Base-by-base conservation (phyloP, 2,797 vertebrate species). In the Sus cebifrons region DNA sequence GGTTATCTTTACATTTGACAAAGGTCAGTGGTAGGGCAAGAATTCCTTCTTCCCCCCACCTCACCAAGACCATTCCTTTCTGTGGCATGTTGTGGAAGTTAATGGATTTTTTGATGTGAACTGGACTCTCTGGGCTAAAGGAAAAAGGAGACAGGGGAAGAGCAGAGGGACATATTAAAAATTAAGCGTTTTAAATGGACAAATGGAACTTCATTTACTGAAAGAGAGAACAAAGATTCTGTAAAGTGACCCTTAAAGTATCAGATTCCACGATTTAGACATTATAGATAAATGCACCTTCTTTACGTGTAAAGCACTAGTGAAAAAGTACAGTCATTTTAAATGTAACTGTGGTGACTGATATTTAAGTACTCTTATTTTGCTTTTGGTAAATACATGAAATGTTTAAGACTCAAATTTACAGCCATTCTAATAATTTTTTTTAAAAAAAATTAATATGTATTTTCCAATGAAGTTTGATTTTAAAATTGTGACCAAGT, bases 81-180 rank as follows among this genome's bases (percentile, higher is more conserved):
- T 84, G 40, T 64, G 62, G 75, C 79, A 89, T 67, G 16, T 77
- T 82, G n/a, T 91, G 25, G 36, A 85, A 68, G 32, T 49, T 94
- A 92, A 94, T 92, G 91, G 79, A 77, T 95, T 90, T 92, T 89
- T 65, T 87, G 36, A 89, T 70, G 13, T 70, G 52, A 85, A 89
- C 60, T 79, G 58, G 27, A 89, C 23, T 73, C n/a, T 75, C 29
- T 68, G 40, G 71, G 6, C 23, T 89, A 17, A 95, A 90, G 15
- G 23, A 17, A 89, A 93, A 71, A 93, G 16, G 49, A 92, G 68
- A 95, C 14, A 93, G 58, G 67, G 29, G 60, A 91, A 91, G 23
- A 96, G 25, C 89, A 91, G 95, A 79, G 32, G 79, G 75, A 58
- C 20, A 25, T 92, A 98, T 97, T 97, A 96, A 98, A 97, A 93